A percentile compares a stretch with the other conserved stretches of the same genome.
Evolutionary conservation across 2,797 vertebrate genomes (phyloP).

Genomic region (Serranus cabrilla): DNA sequence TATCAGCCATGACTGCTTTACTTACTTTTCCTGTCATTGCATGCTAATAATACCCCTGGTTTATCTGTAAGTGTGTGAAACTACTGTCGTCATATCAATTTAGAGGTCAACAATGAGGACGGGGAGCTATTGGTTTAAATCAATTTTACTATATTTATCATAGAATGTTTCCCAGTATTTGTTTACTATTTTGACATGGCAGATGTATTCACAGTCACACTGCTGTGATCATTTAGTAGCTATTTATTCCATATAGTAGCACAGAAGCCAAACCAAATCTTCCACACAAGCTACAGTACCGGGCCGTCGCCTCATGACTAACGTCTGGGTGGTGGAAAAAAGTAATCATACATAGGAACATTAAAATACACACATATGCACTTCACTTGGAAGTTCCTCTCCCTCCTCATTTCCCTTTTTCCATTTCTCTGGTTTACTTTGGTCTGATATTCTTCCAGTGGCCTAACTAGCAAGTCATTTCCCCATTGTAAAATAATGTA

Average conservation of each 20-base stretch:
- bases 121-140: not conserved
- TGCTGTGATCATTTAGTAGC: not conserved
- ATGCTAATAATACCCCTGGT: not conserved
- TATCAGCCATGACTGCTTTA: conserved; percentile 6
- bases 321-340: conserved; percentile 77
- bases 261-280: conserved; percentile 19
- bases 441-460: conserved; percentile 11
- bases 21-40: not conserved
- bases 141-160: not conserved
- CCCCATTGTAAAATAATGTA: conserved; percentile 44
- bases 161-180: not conserved
- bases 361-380: conserved; percentile 43
- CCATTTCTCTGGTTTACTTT: conserved; percentile 52
- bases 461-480: conserved; percentile 41
- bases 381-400: conserved; percentile 47
- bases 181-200: too few species aligned
- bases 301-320: conserved; percentile 61
- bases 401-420: conserved; percentile 46
- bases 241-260: conserved; percentile 4
- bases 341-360: conserved; percentile 47
- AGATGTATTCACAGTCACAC: not conserved
- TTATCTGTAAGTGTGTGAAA: not conserved
- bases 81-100: not conserved
- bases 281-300: conserved; percentile 30
- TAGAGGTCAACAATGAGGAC: not conserved